A percentile compares a stretch with the other conserved stretches of the same genome.
These are phyloP conservation scores for Hypercompe scribonia DNA, from an alignment of 2,888 invertebrate genomes.

Conservation along the genomic window DNA sequence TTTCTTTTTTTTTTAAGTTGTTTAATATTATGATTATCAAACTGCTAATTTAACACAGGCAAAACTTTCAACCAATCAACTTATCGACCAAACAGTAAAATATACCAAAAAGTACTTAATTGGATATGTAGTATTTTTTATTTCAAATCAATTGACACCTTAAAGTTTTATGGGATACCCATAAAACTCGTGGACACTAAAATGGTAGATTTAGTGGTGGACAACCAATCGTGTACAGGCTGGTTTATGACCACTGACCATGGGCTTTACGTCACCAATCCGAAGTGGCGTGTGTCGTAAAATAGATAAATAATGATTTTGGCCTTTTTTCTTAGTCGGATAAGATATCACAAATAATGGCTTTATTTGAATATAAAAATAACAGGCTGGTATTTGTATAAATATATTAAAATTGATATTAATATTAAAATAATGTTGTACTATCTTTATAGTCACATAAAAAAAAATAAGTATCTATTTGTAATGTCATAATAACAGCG, in stretches of 20 bases:
- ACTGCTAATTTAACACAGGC: neutral
- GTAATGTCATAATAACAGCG: too few relatives aligned
- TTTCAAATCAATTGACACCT: constrained; percentile 77
- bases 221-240: constrained; percentile 72
- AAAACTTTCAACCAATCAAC: constrained; percentile 1
- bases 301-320: constrained; percentile 76
- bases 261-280: constrained; percentile 75
- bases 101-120: constrained; percentile 51
- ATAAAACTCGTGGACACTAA: constrained; percentile 73
- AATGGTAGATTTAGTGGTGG: constrained; percentile 71
- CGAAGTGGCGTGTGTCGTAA: constrained; percentile 71
- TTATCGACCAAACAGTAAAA: constrained; percentile 34
- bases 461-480: too few relatives aligned
- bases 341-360: constrained; percentile 47
- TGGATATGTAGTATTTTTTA: constrained; percentile 51
- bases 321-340: constrained; percentile 43
- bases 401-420: neutral
- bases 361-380: constrained; percentile 34
- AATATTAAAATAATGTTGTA: too few relatives aligned
- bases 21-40: neutral
- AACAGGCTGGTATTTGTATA: neutral
- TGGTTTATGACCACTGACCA: constrained; percentile 70
- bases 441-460: too few relatives aligned
- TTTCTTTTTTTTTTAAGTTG: too few relatives aligned
- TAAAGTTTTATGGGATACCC: constrained; percentile 71